phyloP scores from a whole-genome alignment of 1,140 invertebrate species.

The Leptinotarsa defecta region DNA sequence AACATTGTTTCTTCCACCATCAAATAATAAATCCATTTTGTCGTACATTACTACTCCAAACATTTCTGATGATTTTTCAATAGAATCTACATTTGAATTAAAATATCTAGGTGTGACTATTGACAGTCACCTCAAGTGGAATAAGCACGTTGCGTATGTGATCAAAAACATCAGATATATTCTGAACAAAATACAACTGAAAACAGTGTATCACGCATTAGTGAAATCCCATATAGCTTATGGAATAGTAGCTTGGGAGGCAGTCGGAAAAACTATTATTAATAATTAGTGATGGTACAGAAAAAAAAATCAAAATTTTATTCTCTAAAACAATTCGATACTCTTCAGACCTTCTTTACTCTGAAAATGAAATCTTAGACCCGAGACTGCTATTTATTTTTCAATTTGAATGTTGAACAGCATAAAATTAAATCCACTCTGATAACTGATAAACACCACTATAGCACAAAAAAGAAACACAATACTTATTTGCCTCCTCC shows the following conservation, averaged over 20 bases:
- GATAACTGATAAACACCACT: background rate
- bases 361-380: conserved; percentile 16
- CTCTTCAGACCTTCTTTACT: conserved; percentile 16
- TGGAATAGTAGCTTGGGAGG: background rate
- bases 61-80: no score
- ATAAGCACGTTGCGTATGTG: no score
- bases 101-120: no score
- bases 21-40: no score
- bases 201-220: conserved; percentile 18
- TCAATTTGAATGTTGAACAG: background rate
- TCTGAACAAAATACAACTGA: background rate
- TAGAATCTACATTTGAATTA: no score
- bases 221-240: conserved; percentile 10
- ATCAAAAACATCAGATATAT: no score
- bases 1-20: no score
- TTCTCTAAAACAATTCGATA: conserved; percentile 14
- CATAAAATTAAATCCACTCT: conserved; percentile 8
- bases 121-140: no score
- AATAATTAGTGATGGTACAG: conserved; percentile 5
- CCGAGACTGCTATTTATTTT: conserved; percentile 13
- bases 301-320: conserved; percentile 7
- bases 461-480: conserved; percentile 12
- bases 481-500: background rate
- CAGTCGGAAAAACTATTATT: conserved; percentile 16
- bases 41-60: no score